Evolutionary conservation across 2,888 invertebrate genomes (phyloP).

Genomic region (Aphodius granarius): DNA sequence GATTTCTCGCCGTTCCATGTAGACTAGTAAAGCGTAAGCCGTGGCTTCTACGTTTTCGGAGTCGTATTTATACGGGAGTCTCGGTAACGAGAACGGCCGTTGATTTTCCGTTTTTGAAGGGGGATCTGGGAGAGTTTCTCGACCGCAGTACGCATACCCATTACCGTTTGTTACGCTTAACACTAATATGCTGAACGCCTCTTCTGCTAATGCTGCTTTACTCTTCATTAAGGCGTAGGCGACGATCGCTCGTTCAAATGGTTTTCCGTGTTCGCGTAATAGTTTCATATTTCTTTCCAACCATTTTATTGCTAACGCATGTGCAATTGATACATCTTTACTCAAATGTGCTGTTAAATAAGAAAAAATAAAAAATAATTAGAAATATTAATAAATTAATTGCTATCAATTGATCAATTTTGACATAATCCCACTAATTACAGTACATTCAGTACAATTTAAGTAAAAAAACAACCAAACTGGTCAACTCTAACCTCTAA

Average conservation of each 20-base stretch:
- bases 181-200: conserved; percentile 75
- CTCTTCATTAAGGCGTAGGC: conserved; percentile 84
- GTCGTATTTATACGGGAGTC: conserved; percentile 86
- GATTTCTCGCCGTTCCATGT: conserved; percentile 81
- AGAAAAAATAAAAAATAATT: neutral
- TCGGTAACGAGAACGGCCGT: conserved; percentile 85
- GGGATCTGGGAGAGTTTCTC: conserved; percentile 75
- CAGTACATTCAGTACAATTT: no score
- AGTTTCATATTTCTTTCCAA: conserved; percentile 81
- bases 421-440: no score
- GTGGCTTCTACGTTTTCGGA: conserved; percentile 92
- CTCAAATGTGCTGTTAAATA: conserved; percentile 69
- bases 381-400: neutral
- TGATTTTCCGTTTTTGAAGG: conserved; percentile 89
- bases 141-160: conserved; percentile 85
- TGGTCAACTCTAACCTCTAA: no score
- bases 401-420: neutral
- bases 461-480: no score
- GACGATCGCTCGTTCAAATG: conserved; percentile 86
- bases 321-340: conserved; percentile 74
- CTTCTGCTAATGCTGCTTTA: conserved; percentile 83
- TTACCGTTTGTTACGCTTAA: conserved; percentile 65
- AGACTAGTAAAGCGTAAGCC: conserved; percentile 86
- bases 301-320: conserved; percentile 75
- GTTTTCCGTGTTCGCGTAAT: conserved; percentile 69